Evolutionary conservation across 2,888 invertebrate genomes (phyloP), one percentile per base, ranked within the genome.

Genomic region (Sthenelais limicola): DNA sequence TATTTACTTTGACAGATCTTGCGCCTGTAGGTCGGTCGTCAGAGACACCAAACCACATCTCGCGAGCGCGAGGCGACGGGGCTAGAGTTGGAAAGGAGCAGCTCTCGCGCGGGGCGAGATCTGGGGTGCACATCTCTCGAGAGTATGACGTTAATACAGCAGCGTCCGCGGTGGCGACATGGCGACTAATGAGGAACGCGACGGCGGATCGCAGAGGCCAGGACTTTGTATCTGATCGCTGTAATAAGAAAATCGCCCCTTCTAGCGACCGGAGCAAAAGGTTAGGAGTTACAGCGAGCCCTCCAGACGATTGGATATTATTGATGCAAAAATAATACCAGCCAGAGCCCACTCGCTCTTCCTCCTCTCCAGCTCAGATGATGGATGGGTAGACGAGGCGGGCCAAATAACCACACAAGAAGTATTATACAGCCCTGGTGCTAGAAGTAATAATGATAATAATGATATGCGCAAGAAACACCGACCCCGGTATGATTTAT

Each of bases 1-100:
- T 68, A 68, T 68, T 48, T 68, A 51, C 52, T 68, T 51, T 68
- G 68, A 68, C 68, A 68, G 56, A 56, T 56, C 56, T 56, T 56
- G 56, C 56, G 56, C 56, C 56, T 33, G 56, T 56, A 33, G 5
- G 56, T 21, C 56, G 56, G 30, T 33, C 28, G 56, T n/a, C n/a
- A n/a, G n/a, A n/a, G n/a, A n/a, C n/a, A n/a, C n/a, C n/a, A n/a
- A n/a, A n/a, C n/a, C n/a, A n/a, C n/a, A n/a, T n/a, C n/a, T n/a
- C n/a, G n/a, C n/a, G n/a, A n/a, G n/a, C n/a, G 32, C 56, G 18
- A 12, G 43, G 15, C 28, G 30, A 28, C 30, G 56, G 48, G 48
- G 9, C 48, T 33, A 12, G 56, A 33, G 56, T 56, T 28, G 56
- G 32, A 33, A 56, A n/a, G n/a, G n/a, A n/a, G n/a, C n/a, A n/a